Conservation (phyloP, 2,113 vertebrate species). For the Pipa parva region DNA sequence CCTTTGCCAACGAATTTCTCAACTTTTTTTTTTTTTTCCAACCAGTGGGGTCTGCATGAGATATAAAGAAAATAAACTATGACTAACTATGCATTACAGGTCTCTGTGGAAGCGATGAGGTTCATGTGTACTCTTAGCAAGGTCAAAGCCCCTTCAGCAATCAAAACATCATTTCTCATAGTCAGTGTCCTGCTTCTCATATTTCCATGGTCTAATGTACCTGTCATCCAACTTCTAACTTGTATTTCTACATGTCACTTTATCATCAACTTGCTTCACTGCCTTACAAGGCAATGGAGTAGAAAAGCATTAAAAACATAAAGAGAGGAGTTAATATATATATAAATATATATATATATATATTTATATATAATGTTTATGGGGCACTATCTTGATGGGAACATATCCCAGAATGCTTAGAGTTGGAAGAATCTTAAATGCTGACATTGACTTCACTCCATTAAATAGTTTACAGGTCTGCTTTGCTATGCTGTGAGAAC, state of each 20-base stretch:
- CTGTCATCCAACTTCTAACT: background rate
- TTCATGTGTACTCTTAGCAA: conserved; percentile 11
- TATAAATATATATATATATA: no score
- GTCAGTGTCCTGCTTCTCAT: conserved; percentile 11
- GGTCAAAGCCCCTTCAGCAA: conserved; percentile 6
- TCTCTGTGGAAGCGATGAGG: conserved; percentile 16
- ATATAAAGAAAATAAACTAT: conserved; percentile 4
- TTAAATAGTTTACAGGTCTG: no score
- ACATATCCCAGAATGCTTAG: no score
- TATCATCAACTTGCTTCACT: no score
- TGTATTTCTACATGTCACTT: background rate
- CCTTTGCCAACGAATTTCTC: conserved; percentile 67
- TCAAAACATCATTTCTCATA: background rate
- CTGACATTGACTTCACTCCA: no score
- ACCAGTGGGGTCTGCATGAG: conserved; percentile 26
- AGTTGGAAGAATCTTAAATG: no score
- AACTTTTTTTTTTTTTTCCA: conserved; percentile 20
- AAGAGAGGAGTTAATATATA: no score
- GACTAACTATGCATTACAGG: conserved; percentile 36
- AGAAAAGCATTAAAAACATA: no score
- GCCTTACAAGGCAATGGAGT: no score
- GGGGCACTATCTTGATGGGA: no score
- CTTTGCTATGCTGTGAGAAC: no score
- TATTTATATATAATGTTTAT: no score
- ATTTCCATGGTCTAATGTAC: background rate